Evolutionary conservation across 2,888 invertebrate genomes (phyloP).

Genomic region (Cataglyphis cursor): DNA sequence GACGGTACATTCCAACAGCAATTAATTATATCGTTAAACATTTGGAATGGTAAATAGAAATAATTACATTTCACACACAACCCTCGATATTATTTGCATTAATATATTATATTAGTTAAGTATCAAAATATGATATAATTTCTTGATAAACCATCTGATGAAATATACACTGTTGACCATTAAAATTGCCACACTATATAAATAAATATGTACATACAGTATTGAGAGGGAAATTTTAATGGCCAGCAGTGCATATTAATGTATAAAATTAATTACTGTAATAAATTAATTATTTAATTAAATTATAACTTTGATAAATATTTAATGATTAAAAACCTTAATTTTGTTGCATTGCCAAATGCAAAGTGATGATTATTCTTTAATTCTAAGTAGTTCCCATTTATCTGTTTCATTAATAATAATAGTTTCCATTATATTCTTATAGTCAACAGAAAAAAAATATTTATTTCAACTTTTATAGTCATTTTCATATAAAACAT

Average conservation of each 20-base stretch:
- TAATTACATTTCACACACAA: conserved; percentile 23
- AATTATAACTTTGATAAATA: conserved; percentile 7
- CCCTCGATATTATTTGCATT: neutral
- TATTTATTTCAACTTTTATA: neutral
- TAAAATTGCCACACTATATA: neutral
- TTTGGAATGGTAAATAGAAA: neutral
- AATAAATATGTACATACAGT: neutral
- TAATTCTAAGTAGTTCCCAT: neutral
- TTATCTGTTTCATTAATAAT: neutral
- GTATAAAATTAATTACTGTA: neutral
- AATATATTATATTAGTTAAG: conserved; percentile 40
- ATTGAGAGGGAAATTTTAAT: no score
- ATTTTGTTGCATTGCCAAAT: neutral
- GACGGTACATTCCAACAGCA: conserved; percentile 8
- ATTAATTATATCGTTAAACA: conserved; percentile 48
- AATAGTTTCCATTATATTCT: neutral
- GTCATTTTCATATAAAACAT: neutral
- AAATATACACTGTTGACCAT: neutral
- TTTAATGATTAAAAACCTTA: neutral
- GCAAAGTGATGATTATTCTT: neutral
- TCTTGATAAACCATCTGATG: conserved; percentile 7
- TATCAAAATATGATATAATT: conserved; percentile 22
- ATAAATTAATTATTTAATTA: conserved; percentile 33
- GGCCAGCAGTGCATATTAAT: neutral
- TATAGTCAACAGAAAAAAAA: neutral